Evolutionary conservation across 2,113 vertebrate genomes (phyloP), one percentile per base, ranked within the genome.

Genomic region (Tichodroma muraria): DNA sequence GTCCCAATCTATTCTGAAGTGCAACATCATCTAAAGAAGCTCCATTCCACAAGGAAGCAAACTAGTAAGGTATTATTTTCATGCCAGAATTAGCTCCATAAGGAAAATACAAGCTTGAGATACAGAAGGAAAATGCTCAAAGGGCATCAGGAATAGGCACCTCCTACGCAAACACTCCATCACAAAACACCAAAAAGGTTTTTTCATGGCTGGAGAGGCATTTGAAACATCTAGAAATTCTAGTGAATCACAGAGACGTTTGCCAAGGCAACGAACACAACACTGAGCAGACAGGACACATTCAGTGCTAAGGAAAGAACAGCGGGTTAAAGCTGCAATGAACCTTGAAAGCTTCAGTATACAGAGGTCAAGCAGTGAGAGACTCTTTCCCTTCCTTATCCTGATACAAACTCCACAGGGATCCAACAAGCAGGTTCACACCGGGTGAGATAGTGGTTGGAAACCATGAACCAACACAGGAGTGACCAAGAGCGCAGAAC

Each of bases 141-240:
- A 93, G 79, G 79, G 47, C 71, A 89, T 18, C 88, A 85, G 64
- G 79, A 89, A 91, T 77, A 91, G 89, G 56, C 80, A 80, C 76
- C 82, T 71, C 86, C 95, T 68, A 90, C 25, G 0, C 64, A 96
- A 94, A 92, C 44, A 7, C 52, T 83, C 35, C 7, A 38, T 90
- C 91, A 94, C 4, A 20, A 85, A 95, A 79, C 57, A 77, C 50
- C 50, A 54, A 27, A 63, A 70, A 42, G 31, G 22, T 4, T 35
- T 22, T 45, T 47, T 24, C 2, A 0, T 47, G 56, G 80, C 45
- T 69, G 53, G 57, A 75, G 49, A 68, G 42, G 77, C 61, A 90
- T 71, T 53, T 94, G 92, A 95, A 95, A 73, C 82, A 90, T 71
- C 93, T 64, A 91, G 85, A 95, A 96, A 88, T 68, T 23, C 88